Evolutionary conservation across 2,797 vertebrate species (phyloP).

Genomic region (Champsocephalus esox): DNA sequence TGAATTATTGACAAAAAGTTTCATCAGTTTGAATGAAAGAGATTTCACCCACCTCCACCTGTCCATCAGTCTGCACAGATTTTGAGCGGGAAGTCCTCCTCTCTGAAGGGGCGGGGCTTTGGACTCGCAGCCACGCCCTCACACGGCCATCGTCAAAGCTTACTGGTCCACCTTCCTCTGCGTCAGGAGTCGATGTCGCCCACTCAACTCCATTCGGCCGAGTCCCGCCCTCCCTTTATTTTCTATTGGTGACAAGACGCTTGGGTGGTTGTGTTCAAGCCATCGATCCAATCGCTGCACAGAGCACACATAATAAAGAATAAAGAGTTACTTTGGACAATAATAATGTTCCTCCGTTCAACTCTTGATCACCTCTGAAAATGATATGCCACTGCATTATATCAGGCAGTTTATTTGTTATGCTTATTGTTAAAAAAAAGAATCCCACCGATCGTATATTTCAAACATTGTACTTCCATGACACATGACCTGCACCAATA

Average conservation of each 20-base stretch:
- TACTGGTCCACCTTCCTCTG: conserved; percentile 23
- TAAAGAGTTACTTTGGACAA: rapidly evolving
- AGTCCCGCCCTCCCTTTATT: neutral
- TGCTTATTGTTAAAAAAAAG: too few relatives aligned
- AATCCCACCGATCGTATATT: too few relatives aligned
- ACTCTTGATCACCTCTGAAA: neutral
- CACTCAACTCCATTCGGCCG: conserved; percentile 13
- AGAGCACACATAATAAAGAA: neutral
- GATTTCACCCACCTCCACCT: conserved; percentile 48
- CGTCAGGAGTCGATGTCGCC: conserved; percentile 67
- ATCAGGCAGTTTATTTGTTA: too few relatives aligned
- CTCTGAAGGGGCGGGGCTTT: conserved; percentile 46
- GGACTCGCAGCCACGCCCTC: conserved; percentile 82
- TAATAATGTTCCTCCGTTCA: too few relatives aligned
- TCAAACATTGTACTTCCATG: too few relatives aligned
- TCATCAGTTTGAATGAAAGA: neutral
- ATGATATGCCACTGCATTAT: too few relatives aligned
- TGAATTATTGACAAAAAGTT: too few relatives aligned
- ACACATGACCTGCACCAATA: too few relatives aligned
- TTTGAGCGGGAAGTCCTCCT: conserved; percentile 61
- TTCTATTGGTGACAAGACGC: neutral
- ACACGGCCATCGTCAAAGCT: conserved; percentile 78
- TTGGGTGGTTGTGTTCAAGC: neutral
- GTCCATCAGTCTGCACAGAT: conserved; percentile 73
- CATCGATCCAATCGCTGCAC: conserved; percentile 37